These are phyloP conservation scores for Grammomys dolichurus DNA, from an alignment of 2,113 vertebrate species.

Conservation along the genomic window DNA sequence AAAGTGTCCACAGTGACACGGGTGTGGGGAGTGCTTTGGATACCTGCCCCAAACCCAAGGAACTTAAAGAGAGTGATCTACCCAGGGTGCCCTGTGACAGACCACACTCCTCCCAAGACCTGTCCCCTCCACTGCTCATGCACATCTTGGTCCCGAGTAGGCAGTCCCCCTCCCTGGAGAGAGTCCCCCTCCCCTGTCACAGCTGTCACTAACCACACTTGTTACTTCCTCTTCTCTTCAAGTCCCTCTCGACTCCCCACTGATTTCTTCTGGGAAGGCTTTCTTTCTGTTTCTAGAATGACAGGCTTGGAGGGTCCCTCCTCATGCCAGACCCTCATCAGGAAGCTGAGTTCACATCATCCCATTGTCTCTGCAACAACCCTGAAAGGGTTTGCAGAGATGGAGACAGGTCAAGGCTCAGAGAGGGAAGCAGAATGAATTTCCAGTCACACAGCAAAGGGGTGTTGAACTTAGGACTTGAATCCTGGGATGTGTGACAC, in stretches of 20 bases:
- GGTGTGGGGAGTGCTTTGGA: background rate
- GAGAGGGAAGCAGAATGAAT: background rate
- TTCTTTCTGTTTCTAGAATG: constrained; percentile 50
- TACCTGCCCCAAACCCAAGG: background rate
- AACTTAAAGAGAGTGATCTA: background rate
- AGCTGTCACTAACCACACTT: background rate
- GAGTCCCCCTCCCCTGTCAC: background rate
- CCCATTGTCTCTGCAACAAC: background rate
- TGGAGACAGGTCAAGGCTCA: background rate
- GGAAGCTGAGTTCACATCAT: background rate
- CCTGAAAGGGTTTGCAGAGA: background rate
- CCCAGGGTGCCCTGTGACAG: background rate
- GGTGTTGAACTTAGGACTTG: background rate
- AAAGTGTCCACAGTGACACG: background rate
- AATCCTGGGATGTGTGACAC: background rate
- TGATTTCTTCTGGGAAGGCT: constrained; percentile 16
- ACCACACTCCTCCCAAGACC: background rate
- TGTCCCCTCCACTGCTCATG: background rate
- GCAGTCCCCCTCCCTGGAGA: background rate
- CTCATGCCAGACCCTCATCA: background rate
- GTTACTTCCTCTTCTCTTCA: background rate
- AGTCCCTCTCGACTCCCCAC: background rate
- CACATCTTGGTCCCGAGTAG: background rate
- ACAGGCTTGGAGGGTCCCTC: background rate
- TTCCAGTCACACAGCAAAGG: background rate